Conservation (phyloP, 2,888 invertebrate genomes). For the Volucella inflata region DNA sequence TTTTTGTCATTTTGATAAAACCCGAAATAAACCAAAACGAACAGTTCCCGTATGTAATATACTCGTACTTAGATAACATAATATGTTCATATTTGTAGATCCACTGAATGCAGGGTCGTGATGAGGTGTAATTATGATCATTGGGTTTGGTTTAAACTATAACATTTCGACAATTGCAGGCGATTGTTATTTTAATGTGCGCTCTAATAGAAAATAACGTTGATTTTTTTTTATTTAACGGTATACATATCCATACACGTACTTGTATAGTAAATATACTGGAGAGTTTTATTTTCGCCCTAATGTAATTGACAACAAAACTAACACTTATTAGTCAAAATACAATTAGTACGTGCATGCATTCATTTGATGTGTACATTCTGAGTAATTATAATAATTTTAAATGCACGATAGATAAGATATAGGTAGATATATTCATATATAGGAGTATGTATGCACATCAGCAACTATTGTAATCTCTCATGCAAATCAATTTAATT, state of each 20-base stretch:
- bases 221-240: constrained; percentile 49
- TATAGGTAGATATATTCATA: too few species aligned
- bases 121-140: constrained; percentile 41
- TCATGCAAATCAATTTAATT: constrained; percentile 76
- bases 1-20: constrained; percentile 40
- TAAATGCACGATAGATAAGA: constrained; percentile 50
- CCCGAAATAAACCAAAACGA: too few species aligned
- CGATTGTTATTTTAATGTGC: constrained; percentile 28
- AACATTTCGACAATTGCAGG: constrained; percentile 22
- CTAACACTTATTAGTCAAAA: constrained; percentile 53
- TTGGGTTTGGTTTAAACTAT: constrained; percentile 27
- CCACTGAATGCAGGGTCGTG: constrained; percentile 18
- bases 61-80: too few species aligned
- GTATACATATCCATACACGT: background rate
- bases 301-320: constrained; percentile 53
- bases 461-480: constrained; percentile 57
- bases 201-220: constrained; percentile 25
- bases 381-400: constrained; percentile 65
- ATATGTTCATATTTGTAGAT: background rate
- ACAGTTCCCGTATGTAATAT: too few species aligned
- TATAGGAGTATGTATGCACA: background rate
- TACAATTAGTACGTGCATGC: background rate
- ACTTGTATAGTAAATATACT: background rate
- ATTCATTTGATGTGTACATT: constrained; percentile 6
- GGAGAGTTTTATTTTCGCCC: constrained; percentile 9